These are phyloP conservation scores for Corythornis vintsioides DNA, from an alignment of 2,113 vertebrate species.

Conservation along the genomic window DNA sequence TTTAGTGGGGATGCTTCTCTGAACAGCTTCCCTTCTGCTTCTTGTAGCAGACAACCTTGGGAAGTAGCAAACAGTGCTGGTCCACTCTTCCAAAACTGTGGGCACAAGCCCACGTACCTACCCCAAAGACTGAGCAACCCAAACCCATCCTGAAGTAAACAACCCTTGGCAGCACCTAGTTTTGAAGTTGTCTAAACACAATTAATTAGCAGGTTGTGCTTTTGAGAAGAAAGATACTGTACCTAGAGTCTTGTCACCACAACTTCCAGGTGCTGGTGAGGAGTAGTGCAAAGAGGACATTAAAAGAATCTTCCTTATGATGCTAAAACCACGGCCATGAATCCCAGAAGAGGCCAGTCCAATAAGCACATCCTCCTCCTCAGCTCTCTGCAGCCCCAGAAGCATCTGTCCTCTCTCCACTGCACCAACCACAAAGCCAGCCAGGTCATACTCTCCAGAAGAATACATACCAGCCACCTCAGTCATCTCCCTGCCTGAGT, in stretches of 20 bases:
- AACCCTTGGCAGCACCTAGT: neutral
- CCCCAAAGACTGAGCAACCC: neutral
- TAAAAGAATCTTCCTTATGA: conserved; percentile 81
- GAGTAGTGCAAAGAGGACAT: conserved; percentile 69
- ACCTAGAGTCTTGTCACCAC: conserved; percentile 78
- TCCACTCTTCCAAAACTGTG: neutral
- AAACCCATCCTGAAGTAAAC: neutral
- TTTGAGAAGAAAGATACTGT: neutral
- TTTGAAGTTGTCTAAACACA: neutral
- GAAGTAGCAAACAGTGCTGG: neutral
- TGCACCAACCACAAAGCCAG: conserved; percentile 86
- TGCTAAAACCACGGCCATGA: conserved; percentile 81
- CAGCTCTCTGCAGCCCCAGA: conserved; percentile 72
- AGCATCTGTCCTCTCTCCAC: conserved; percentile 76
- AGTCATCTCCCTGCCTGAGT: conserved; percentile 79
- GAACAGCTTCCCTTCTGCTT: neutral
- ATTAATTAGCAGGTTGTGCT: neutral
- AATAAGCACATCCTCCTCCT: conserved; percentile 81
- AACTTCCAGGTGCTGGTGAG: conserved; percentile 76
- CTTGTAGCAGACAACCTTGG: neutral
- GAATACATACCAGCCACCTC: conserved; percentile 72
- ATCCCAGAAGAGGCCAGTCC: conserved; percentile 84
- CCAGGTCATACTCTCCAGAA: conserved; percentile 79
- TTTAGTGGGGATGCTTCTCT: neutral
- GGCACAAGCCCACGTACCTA: neutral